These are phyloP conservation scores for Natrix natrix DNA, from an alignment of 2,797 vertebrate species.

Conservation along the genomic window DNA sequence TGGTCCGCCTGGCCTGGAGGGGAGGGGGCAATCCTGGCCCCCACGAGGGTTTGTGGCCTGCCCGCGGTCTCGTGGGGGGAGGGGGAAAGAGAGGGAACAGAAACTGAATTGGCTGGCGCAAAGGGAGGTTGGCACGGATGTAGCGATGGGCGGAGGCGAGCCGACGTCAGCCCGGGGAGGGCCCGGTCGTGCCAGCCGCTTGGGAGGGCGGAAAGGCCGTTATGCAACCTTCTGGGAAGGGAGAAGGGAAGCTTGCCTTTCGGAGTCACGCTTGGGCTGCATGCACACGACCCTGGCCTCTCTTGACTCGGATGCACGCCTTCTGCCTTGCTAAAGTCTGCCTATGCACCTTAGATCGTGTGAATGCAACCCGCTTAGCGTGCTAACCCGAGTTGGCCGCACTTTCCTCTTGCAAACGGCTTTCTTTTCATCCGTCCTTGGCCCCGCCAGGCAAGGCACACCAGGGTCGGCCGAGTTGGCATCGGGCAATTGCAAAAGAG, in stretches of 20 bases:
- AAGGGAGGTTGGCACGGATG: neutral
- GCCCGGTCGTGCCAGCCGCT: neutral
- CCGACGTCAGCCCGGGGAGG: neutral
- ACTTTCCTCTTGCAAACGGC: neutral
- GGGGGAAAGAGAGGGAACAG: neutral
- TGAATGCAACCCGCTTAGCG: neutral
- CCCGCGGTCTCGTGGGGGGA: neutral
- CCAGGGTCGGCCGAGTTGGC: neutral
- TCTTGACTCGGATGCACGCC: neutral
- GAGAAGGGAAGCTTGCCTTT: neutral
- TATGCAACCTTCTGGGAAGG: neutral
- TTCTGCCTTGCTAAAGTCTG: neutral
- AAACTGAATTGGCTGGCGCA: neutral
- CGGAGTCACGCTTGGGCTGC: neutral
- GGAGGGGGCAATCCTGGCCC: rapidly evolving
- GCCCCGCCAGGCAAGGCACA: neutral
- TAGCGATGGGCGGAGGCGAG: neutral
- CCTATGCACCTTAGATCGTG: neutral
- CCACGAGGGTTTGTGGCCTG: neutral
- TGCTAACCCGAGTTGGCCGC: neutral
- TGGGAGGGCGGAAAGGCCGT: neutral
- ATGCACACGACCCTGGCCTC: neutral
- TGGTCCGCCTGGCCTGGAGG: neutral
- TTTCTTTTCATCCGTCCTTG: neutral
- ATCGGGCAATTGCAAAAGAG: neutral